phyloP scores from a whole-genome alignment of 2,113 vertebrate genomes.

The Hiodon alosoides region DNA sequence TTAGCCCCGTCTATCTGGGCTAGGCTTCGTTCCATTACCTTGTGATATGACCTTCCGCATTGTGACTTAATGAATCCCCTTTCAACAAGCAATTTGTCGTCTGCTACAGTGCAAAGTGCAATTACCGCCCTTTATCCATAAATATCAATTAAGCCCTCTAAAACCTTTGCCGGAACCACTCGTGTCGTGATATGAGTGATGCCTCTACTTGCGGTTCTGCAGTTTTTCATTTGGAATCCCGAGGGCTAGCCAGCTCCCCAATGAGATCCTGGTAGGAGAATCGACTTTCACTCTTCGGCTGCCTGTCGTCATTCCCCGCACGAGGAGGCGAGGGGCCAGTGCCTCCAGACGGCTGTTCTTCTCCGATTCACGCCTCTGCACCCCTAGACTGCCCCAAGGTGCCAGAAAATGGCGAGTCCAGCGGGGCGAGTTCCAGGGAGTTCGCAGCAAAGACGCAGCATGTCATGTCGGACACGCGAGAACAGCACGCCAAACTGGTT shows the following conservation, averaged over 20 bases:
- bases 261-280: constrained; percentile 4
- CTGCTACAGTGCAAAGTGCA: constrained; percentile 26
- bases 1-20: not conserved
- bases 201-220: constrained; percentile 35
- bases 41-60: constrained; percentile 26
- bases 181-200: constrained; percentile 37
- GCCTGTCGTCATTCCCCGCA: not conserved
- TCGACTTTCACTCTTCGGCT: not conserved
- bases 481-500: no score
- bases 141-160: constrained; percentile 46
- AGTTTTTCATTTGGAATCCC: constrained; percentile 42
- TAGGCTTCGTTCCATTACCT: constrained; percentile 2
- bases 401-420: not conserved
- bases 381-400: not conserved
- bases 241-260: not conserved
- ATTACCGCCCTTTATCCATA: constrained; percentile 32
- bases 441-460: not conserved
- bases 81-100: constrained; percentile 36
- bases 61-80: constrained; percentile 20
- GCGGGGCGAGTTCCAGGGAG: not conserved
- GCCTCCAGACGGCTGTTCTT: not conserved
- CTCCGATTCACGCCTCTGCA: not conserved
- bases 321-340: not conserved
- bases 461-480: no score
- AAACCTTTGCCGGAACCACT: constrained; percentile 45